Conservation (phyloP, 2,888 invertebrate genomes). For the Cryptus armator region DNA sequence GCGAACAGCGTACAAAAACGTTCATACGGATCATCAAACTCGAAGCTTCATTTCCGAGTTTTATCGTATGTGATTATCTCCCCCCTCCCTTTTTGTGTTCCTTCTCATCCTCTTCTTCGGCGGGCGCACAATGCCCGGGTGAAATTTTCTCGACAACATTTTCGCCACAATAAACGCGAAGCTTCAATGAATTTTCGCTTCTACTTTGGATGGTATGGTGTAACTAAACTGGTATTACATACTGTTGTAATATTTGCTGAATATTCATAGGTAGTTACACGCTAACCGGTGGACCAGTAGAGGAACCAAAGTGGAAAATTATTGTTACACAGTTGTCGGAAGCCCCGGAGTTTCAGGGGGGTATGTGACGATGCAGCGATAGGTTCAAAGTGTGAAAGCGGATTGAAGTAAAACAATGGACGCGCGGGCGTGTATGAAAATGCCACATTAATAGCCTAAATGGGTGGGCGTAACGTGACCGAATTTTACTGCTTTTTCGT, state of each 20-base stretch:
- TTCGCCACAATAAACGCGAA: background rate
- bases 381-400: slow-evolving; percentile 37
- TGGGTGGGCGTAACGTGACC: no score
- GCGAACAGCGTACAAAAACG: slow-evolving; percentile 15
- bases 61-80: slow-evolving; percentile 51
- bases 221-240: background rate
- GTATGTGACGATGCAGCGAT: slow-evolving; percentile 45
- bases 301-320: slow-evolving; percentile 75
- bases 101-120: slow-evolving; percentile 9
- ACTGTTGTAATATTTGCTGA: slow-evolving; percentile 23
- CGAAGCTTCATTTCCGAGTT: slow-evolving; percentile 47
- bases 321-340: slow-evolving; percentile 82
- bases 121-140: slow-evolving; percentile 42
- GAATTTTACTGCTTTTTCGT: no score
- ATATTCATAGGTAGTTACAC: slow-evolving; percentile 32
- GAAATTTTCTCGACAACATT: slow-evolving; percentile 57
- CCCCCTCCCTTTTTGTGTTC: slow-evolving; percentile 13
- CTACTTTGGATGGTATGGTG: background rate
- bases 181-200: slow-evolving; percentile 12
- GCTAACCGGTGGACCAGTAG: slow-evolving; percentile 26
- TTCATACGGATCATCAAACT: slow-evolving; percentile 29
- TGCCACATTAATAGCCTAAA: no score
- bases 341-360: slow-evolving; percentile 79
- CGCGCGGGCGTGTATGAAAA: slow-evolving; percentile 38
- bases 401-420: slow-evolving; percentile 33